Base-by-base conservation (phyloP, 37 sponge, comb jelly and placozoan species). In the Tethya wilhelma region DNA sequence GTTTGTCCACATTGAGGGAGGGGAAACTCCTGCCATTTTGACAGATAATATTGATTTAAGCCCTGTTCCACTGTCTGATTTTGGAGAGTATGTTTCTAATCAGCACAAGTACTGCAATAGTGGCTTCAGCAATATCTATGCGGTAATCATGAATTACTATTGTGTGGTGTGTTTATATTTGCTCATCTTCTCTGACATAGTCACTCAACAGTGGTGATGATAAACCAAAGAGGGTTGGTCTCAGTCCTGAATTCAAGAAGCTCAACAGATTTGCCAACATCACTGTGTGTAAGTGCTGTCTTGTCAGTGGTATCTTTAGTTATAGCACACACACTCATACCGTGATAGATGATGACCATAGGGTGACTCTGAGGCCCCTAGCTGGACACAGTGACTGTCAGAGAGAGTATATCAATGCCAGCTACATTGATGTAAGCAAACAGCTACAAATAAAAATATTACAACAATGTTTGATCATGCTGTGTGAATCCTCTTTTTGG, bases 341-440 rank as follows among this genome's bases (percentile, higher is more conserved):
- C 3, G n/a, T 63, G 22, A 5, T 58, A 83, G 84, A 83, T 83
- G 84, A 83, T 33, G 32, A 64, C 34, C 62, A 83, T 44, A 32
- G 84, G 0, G 44, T 83, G 19, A 12, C 33, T 12, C 75, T 83
- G 58, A 63, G 74, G 44, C 65, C 75, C 26, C 14, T 74, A 4
- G 31, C 55, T 43, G 25, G 53, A 28, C 8, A 44, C 6, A 26
- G 14, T 36, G 73, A 59, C 8, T 72, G 84, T 40, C 63, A 74
- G 19, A 19, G 63, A 33, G 67, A 71, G 32, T 63, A 49, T 38
- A 79, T 79, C 59, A 87, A 86, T 81, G 93, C 93, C 26, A 76
- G 80, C 28, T 88, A 79, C 42, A 57, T 92, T 41, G 81, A 88
- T 37, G 93, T 92, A 45, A 82, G 93, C 20, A 62, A 2, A 20